These are phyloP conservation scores for Sinosuthora webbiana DNA, from an alignment of 2,113 vertebrate genomes.

Conservation along the genomic window DNA sequence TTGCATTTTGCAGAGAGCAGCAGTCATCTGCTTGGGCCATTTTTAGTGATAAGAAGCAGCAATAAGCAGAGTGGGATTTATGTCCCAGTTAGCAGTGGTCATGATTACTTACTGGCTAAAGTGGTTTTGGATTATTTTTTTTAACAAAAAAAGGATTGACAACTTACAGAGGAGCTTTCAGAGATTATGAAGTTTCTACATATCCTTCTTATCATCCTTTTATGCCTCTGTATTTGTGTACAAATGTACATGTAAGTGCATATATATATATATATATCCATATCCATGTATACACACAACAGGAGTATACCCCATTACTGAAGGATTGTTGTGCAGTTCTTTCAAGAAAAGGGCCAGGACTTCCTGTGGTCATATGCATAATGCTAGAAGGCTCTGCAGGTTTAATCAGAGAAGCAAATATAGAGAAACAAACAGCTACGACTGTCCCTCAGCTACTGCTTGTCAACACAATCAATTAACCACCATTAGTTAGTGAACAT, in stretches of 20 bases:
- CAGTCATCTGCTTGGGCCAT: neutral
- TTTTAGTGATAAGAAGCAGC: neutral
- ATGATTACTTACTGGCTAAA: neutral
- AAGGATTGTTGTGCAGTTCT: neutral
- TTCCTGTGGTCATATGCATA: neutral
- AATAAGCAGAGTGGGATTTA: neutral
- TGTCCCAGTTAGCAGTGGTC: neutral
- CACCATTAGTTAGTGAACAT: neutral
- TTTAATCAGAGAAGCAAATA: neutral
- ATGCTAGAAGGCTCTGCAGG: neutral
- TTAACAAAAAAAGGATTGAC: neutral
- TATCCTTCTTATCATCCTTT: neutral
- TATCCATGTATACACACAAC: neutral
- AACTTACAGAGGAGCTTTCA: neutral
- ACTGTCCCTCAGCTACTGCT: neutral
- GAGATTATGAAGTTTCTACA: neutral
- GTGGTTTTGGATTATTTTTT: rapidly evolving
- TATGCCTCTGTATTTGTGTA: neutral
- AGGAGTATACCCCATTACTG: neutral
- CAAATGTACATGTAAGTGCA: rapidly evolving
- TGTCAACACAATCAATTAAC: neutral
- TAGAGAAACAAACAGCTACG: neutral
- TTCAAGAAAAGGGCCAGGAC: neutral
- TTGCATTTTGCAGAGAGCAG: neutral
- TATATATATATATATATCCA: neutral